A percentile compares a stretch with the other conserved stretches of the same genome.
Conservation (phyloP, 2,888 invertebrate species). For the Clepsis dumicolana region DNA sequence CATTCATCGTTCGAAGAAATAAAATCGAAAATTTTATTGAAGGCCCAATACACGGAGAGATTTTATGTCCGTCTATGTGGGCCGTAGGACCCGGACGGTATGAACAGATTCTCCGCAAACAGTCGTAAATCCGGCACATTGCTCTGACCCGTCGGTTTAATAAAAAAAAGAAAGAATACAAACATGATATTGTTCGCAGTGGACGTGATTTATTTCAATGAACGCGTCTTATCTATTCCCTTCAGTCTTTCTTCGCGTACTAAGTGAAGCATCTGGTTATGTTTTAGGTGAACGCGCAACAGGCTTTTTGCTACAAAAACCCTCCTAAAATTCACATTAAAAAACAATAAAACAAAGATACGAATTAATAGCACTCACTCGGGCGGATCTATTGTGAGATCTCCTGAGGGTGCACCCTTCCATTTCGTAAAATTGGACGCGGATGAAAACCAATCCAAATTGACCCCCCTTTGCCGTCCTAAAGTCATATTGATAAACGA, state of each 20-base stretch:
- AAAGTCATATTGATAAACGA: conserved; percentile 65
- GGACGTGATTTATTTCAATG: conserved; percentile 73
- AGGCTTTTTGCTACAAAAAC: conserved; percentile 33
- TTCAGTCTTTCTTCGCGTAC: conserved; percentile 13
- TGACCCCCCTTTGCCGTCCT: conserved; percentile 63
- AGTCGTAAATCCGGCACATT: conserved; percentile 73
- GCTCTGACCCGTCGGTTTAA: conserved; percentile 63
- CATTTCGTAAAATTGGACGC: conserved; percentile 83
- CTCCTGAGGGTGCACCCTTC: conserved; percentile 81
- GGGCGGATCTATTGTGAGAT: conserved; percentile 81
- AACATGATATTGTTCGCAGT: conserved; percentile 57
- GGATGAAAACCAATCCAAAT: conserved; percentile 67
- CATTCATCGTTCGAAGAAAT: conserved; percentile 52
- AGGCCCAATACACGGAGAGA: conserved; percentile 60
- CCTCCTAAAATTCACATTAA: conserved; percentile 75
- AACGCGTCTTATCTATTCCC: conserved; percentile 55
- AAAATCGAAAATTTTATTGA: conserved; percentile 68
- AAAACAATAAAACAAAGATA: conserved; percentile 84
- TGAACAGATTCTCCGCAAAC: conserved; percentile 73
- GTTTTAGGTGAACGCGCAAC: conserved; percentile 27
- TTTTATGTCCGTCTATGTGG: conserved; percentile 67
- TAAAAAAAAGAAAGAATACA: conserved; percentile 51
- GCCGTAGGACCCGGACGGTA: conserved; percentile 52
- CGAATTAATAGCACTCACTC: conserved; percentile 84
- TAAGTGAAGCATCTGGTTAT: conserved; percentile 15